These are phyloP conservation scores for Calyptomena viridis DNA, from an alignment of 2,113 vertebrate species.

Conservation along the genomic window DNA sequence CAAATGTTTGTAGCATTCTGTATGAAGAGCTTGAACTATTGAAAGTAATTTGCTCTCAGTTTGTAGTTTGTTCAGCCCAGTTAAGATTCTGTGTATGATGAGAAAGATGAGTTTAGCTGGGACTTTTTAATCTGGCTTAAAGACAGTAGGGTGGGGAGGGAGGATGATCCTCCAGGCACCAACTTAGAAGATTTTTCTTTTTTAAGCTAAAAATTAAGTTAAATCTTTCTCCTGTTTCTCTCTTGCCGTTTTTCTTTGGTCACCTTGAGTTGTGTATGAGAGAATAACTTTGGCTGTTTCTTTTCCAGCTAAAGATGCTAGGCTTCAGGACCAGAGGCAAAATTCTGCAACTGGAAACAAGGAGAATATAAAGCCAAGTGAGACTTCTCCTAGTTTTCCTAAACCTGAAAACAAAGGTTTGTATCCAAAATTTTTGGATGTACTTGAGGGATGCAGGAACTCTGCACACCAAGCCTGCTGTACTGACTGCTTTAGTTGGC, in stretches of 20 bases:
- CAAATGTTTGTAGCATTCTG: background rate
- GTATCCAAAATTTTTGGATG: background rate
- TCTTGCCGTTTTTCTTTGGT: background rate
- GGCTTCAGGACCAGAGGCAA: conserved; percentile 92
- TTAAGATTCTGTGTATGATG: background rate
- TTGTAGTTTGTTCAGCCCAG: background rate
- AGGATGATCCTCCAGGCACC: background rate
- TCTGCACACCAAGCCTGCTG: background rate
- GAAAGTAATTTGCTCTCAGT: background rate
- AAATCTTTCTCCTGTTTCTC: background rate
- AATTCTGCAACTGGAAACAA: conserved; percentile 89
- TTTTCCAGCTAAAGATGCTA: conserved; percentile 89
- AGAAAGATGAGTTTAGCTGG: background rate
- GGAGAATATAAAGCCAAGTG: conserved; percentile 89
- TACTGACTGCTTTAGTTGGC: background rate
- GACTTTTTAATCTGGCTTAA: background rate
- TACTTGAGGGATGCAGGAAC: background rate
- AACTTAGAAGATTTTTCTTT: background rate
- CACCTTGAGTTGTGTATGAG: background rate
- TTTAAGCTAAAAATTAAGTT: background rate
- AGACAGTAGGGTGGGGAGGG: background rate
- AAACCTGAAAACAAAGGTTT: conserved; percentile 93
- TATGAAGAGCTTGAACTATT: background rate
- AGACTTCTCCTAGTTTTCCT: conserved; percentile 83
- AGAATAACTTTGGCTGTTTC: conserved; percentile 12